Conservation (phyloP, 2,113 vertebrate genomes). For the Phalacrocorax pelagicus region DNA sequence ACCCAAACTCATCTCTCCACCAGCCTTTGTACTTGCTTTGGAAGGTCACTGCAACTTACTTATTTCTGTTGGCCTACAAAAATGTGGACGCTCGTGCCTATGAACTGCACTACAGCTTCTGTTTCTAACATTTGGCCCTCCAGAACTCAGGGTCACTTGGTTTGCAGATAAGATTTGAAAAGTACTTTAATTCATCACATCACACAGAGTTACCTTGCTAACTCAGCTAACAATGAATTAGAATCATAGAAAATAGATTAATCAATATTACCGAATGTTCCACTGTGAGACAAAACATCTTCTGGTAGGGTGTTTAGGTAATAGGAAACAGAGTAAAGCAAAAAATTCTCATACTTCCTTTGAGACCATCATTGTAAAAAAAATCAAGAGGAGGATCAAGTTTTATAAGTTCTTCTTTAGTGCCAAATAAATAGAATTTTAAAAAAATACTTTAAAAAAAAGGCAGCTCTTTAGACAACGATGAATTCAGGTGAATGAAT, state of each 20-base stretch:
- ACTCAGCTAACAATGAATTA: not conserved
- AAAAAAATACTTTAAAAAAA: not conserved
- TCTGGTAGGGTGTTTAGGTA: not conserved
- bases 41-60: not conserved
- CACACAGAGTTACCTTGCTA: not conserved
- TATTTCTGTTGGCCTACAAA: not conserved
- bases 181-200: not conserved
- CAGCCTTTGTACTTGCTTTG: not conserved
- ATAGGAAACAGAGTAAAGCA: not conserved
- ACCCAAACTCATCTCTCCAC: not conserved
- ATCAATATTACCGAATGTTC: not conserved
- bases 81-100: not conserved
- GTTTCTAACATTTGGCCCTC: not conserved
- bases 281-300: not conserved
- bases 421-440: not conserved
- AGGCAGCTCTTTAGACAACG: accelerated
- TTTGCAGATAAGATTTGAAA: not conserved
- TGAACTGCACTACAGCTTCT: not conserved
- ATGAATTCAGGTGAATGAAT: not conserved
- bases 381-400: not conserved
- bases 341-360: not conserved
- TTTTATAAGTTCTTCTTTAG: not conserved
- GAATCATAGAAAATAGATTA: not conserved
- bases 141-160: not conserved
- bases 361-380: not conserved